These are phyloP conservation scores for Sanderia malayensis DNA, from an alignment of 30 jellyfish, hydroid and myxozoan genomes.

Conservation along the genomic window DNA sequence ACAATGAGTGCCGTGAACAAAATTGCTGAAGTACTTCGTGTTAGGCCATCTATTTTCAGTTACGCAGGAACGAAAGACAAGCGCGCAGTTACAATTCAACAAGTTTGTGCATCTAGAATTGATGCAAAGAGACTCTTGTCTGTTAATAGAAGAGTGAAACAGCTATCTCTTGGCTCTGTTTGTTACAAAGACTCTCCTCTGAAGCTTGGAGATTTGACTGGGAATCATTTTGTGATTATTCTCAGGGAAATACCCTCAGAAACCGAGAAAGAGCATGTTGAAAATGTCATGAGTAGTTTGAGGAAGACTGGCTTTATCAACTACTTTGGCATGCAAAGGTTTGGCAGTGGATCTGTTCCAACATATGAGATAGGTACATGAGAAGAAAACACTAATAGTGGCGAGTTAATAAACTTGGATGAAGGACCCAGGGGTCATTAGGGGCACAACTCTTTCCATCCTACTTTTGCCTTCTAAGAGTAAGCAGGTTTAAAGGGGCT, in stretches of 20 bases:
- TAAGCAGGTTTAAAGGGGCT: too few relatives aligned
- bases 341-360: constrained; percentile 94
- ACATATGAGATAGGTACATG: constrained; percentile 88
- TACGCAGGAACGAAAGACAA: constrained; percentile 99
- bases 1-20: constrained; percentile 83
- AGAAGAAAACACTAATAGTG: too few relatives aligned
- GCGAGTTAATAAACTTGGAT: too few relatives aligned
- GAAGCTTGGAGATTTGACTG: constrained; percentile 83
- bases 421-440: too few relatives aligned
- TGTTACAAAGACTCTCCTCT: constrained; percentile 42
- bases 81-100: constrained; percentile 88
- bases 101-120: constrained; percentile 56
- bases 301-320: constrained; percentile 72
- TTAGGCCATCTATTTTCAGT: constrained; percentile 51
- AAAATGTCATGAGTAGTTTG: constrained; percentile 41
- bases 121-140: constrained; percentile 47
- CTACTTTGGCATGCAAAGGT: constrained; percentile 97
- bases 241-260: constrained; percentile 60
- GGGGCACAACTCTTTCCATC: too few relatives aligned
- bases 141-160: constrained; percentile 43
- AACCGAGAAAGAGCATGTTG: constrained; percentile 24
- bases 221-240: constrained; percentile 80
- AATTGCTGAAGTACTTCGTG: constrained; percentile 65
- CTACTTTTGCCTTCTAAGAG: too few relatives aligned
- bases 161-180: constrained; percentile 76